phyloP scores from a whole-genome alignment of 2,888 invertebrate genomes.

The Caenorhabditis plicata region DNA sequence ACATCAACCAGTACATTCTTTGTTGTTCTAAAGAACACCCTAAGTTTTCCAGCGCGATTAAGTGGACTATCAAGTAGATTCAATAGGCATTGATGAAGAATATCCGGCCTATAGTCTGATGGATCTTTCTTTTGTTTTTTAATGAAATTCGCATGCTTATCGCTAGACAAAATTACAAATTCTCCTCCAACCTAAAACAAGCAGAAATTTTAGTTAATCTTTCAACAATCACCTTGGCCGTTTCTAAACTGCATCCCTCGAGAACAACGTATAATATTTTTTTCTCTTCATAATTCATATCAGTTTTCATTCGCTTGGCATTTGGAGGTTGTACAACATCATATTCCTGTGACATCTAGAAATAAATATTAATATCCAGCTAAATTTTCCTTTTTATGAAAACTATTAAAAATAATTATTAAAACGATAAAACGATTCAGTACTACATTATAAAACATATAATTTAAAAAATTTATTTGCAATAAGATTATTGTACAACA shows the following conservation, averaged over 20 bases:
- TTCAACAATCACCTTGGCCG: conserved; percentile 78
- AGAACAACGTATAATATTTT: conserved; percentile 80
- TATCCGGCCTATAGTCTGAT: conserved; percentile 89
- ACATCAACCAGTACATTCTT: conserved; percentile 69
- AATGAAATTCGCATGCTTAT: conserved; percentile 56
- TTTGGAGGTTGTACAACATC: conserved; percentile 39
- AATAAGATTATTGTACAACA: conserved; percentile 3
- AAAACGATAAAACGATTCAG: neutral
- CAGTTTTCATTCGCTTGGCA: conserved; percentile 54
- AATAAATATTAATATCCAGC: neutral
- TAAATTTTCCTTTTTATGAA: neutral
- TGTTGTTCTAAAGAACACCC: conserved; percentile 74
- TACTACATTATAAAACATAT: neutral
- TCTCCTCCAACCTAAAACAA: conserved; percentile 53
- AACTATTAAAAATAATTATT: neutral
- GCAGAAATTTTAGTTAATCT: neutral
- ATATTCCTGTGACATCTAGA: conserved; percentile 39
- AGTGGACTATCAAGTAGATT: conserved; percentile 97
- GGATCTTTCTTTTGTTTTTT: conserved; percentile 84
- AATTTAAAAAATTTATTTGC: conserved; percentile 1
- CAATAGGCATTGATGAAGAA: conserved; percentile 89
- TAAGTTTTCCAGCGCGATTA: conserved; percentile 90
- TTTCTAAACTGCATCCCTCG: conserved; percentile 91
- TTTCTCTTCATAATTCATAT: conserved; percentile 40
- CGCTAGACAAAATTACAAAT: conserved; percentile 58